Evolutionary conservation across 2,888 invertebrate species (phyloP).

Genomic region (Mythimna impura): DNA sequence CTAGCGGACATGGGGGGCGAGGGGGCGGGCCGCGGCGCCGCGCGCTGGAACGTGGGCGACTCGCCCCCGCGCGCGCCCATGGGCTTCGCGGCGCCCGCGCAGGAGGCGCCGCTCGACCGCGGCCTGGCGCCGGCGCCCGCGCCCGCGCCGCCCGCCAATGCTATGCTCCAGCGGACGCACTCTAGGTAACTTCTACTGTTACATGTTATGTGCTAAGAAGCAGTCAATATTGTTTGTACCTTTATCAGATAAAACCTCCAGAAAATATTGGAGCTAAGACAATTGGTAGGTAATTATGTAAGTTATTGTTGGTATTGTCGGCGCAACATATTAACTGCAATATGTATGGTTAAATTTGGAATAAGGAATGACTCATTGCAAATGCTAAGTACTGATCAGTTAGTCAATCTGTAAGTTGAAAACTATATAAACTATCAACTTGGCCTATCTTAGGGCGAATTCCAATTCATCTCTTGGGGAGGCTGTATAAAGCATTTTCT

Average conservation of each 20-base stretch:
- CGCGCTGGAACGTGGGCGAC: slow-evolving; percentile 91
- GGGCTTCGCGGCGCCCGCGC: slow-evolving; percentile 90
- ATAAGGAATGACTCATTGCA: neutral
- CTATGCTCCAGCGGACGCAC: slow-evolving; percentile 93
- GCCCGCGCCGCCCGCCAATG: slow-evolving; percentile 83
- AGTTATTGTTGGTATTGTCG: neutral
- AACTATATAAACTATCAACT: neutral
- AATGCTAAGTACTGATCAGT: neutral
- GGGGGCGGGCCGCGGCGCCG: slow-evolving; percentile 92
- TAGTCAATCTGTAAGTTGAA: neutral
- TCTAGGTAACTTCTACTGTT: slow-evolving; percentile 83
- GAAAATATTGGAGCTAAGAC: neutral
- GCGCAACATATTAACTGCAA: neutral
- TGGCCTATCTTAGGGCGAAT: neutral
- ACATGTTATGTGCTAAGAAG: neutral
- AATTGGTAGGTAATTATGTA: neutral
- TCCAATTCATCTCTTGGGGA: slow-evolving; percentile 2
- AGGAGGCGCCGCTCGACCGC: slow-evolving; percentile 91
- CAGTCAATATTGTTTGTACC: neutral
- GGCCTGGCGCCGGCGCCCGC: slow-evolving; percentile 81
- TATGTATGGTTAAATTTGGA: neutral
- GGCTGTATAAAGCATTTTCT: neutral
- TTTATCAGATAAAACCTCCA: neutral
- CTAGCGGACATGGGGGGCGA: slow-evolving; percentile 91
- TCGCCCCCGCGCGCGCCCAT: slow-evolving; percentile 91